Conservation (phyloP, 2,888 invertebrate genomes). For the Rhagium mordax region DNA sequence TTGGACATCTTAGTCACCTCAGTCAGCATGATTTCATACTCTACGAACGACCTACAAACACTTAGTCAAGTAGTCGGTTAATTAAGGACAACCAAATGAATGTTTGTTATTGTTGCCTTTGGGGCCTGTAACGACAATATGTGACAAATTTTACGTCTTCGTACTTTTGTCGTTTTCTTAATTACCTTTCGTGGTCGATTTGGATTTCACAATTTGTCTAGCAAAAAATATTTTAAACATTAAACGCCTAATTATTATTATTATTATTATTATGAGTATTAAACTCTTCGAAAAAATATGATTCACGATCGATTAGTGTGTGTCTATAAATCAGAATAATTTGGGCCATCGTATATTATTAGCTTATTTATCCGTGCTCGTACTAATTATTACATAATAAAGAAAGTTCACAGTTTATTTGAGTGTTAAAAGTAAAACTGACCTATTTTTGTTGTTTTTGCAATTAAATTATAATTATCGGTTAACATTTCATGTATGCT, state of each 20-base stretch:
- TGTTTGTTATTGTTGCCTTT: not conserved
- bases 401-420: slow-evolving; percentile 21
- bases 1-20: not conserved
- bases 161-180: too few relatives aligned
- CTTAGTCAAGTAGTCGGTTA: too few relatives aligned
- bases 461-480: slow-evolving; percentile 20
- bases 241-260: too few relatives aligned
- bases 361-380: slow-evolving; percentile 1
- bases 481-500: not conserved
- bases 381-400: slow-evolving; percentile 11
- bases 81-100: too few relatives aligned
- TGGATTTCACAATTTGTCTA: too few relatives aligned
- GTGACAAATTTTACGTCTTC: too few relatives aligned
- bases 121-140: too few relatives aligned
- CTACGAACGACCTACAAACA: not conserved
- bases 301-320: not conserved
- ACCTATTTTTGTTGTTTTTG: slow-evolving; percentile 6
- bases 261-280: too few relatives aligned
- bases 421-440: slow-evolving; percentile 18
- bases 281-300: too few relatives aligned
- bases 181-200: too few relatives aligned
- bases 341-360: slow-evolving; percentile 12
- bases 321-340: slow-evolving; percentile 4
- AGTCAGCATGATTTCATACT: not conserved
- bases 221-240: too few relatives aligned